Evolutionary conservation across 2,888 invertebrate genomes (phyloP).

Genomic region (Melanchra persicariae): DNA sequence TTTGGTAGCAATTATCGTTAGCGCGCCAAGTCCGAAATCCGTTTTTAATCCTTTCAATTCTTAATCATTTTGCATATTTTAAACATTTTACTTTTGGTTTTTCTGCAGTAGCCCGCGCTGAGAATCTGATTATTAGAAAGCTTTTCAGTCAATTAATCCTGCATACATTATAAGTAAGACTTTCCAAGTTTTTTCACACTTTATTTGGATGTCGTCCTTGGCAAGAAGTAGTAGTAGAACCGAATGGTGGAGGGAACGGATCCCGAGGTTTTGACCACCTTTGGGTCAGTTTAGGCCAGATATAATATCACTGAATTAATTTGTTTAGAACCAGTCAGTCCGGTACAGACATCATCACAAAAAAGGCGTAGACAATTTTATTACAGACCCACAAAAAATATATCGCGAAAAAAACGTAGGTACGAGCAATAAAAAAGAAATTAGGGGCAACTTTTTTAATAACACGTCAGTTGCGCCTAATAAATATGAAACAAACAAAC

Average conservation of each 20-base stretch:
- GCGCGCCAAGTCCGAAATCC: conserved; percentile 67
- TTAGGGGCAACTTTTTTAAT: conserved; percentile 63
- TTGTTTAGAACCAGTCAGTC: not conserved
- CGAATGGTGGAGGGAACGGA: no score
- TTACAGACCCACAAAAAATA: conserved; percentile 22
- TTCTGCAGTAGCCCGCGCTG: conserved; percentile 25
- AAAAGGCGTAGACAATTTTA: conserved; percentile 28
- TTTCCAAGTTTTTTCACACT: not conserved
- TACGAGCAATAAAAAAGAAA: conserved; percentile 53
- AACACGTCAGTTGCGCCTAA: conserved; percentile 47
- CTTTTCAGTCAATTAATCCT: conserved; percentile 25
- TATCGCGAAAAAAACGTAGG: conserved; percentile 24
- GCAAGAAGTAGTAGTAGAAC: no score
- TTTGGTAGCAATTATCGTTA: conserved; percentile 76
- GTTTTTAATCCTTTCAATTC: conserved; percentile 73
- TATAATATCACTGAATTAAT: no score
- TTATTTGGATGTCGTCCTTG: no score
- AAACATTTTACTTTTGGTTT: conserved; percentile 53
- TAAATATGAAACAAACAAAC: conserved; percentile 56
- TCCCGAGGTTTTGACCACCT: no score
- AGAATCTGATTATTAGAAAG: conserved; percentile 28
- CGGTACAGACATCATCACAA: not conserved
- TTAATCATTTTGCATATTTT: conserved; percentile 67
- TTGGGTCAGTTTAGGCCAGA: no score
- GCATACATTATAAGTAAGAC: conserved; percentile 12